Base-by-base conservation (phyloP, 2,113 vertebrate species). In the Cricetomys ansorgei region DNA sequence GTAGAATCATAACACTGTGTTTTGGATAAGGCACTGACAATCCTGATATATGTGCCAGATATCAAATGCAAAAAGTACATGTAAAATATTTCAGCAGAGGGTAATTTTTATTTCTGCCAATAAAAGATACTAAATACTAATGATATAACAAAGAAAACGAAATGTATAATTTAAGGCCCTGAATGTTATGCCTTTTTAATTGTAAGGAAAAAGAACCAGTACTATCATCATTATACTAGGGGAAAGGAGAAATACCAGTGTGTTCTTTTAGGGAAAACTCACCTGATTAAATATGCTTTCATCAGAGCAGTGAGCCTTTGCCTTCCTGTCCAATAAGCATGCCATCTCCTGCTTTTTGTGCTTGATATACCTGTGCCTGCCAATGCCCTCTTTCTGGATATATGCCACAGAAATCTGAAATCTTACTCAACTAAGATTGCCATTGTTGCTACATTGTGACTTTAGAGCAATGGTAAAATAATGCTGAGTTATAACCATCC, bases 11-110 rank as follows among this genome's bases (percentile, higher is more conserved):
- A 92, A 92, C 55, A 40, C 1, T 93, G 70, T 40, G 53, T 85
- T 93, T 96, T 34, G 79, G 19, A 23, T 80, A 91, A 1, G 2
- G 0, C 75, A 89, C 21, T 89, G 62, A 70, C 5, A 77, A 50
- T 73, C 29, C 11, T 81, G 34, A 40, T 70, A 62, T 15, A 81
- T 73, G 75, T 9, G 53, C 31, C 86, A 92, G 50, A n/a, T 73
- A 83, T 73, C 73, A 73, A 91, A 79, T 48, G 13, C 31, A 81
- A 94, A 95, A 92, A 45, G 29, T 3, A 16, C 27, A 67, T 73
- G 3, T 94, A 69, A 96, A 89, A 75, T 84, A 77, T 88, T 93
- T 96, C 86, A 76, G 19, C 59, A 62, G 34, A 80, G 50, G 13
- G 57, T 75, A 69, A 15, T 77, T 75, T 96, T 73, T 9, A 48